Evolutionary conservation across 2,888 invertebrate species (phyloP), one percentile per base, ranked within the genome.

Genomic region (Papilio elwesi): DNA sequence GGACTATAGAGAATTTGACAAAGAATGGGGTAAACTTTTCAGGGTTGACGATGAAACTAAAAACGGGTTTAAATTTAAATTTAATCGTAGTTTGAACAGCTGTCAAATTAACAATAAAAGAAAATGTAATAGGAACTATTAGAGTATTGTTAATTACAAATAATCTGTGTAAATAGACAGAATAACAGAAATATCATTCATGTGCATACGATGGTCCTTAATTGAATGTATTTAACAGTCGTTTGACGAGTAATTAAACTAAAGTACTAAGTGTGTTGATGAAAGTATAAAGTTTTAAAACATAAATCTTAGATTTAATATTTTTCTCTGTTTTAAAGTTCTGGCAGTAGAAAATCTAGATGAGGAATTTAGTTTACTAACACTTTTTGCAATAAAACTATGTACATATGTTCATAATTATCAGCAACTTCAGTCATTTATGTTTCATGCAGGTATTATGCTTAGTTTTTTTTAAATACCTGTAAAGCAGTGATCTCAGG

Each of bases 71-170:
- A 88, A 87, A 74, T 88, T 89, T 80, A 91, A 89, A 78, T 92
- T 92, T 80, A 91, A 91, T 78, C 87, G 92, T 79, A 93, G 93
- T 83, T 84, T 92, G 71, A 92, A 92, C 80, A 90, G 90, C 75
- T 89, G 87, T 84, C 90, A 90, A 78, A 83, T 88, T 80, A 88
- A 90, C 52, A 86, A 89, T 84, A 92, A 89, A 74, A 86, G 83
- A 70, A 91, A 90, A 77, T 80, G 85, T 74, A 87, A 88, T 78
- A 83, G 80, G 13, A 81, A 85, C 43, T 85, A 79, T 77, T 85
- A 80, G 76, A 57, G 65, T 51, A 55, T 47, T 52, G 43, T 52
- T 43, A 69, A n/a, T 52, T 51, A 36, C 52, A 66, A 10, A 52
- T 12, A 7, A 63, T 9, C 11, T 43, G 13, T 48, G n/a, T 63